phyloP scores from a whole-genome alignment of 2,113 vertebrate genomes.

The Ochotona princeps region DNA sequence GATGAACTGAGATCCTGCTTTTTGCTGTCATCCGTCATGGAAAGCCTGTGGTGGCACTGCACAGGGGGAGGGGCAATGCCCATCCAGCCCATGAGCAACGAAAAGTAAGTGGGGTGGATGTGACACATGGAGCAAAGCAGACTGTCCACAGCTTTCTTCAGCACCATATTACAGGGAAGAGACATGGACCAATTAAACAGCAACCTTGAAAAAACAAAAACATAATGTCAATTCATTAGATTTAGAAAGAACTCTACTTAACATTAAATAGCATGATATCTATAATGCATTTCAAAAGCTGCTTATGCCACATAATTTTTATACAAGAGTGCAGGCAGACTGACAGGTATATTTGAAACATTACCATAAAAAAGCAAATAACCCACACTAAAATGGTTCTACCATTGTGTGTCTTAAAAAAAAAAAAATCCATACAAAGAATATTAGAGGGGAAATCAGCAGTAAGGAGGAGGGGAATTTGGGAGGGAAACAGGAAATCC shows the following conservation, averaged over 20 bases:
- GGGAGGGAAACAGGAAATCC: too few relatives aligned
- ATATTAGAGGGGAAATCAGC: too few relatives aligned
- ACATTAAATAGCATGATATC: background rate
- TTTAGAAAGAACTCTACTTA: background rate
- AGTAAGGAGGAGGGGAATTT: too few relatives aligned
- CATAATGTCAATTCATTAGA: background rate
- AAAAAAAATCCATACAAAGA: background rate
- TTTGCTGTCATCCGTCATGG: constrained; percentile 98
- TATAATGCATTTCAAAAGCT: background rate
- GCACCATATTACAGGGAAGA: constrained; percentile 95
- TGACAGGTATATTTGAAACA: background rate
- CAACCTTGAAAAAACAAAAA: constrained; percentile 86
- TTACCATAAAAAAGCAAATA: constrained; percentile 27
- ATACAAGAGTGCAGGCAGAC: background rate
- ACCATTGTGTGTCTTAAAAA: background rate
- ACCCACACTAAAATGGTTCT: background rate
- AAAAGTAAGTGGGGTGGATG: constrained; percentile 98
- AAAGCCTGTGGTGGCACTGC: constrained; percentile 93
- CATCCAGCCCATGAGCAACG: constrained; percentile 99
- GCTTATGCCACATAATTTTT: background rate
- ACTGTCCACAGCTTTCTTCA: constrained; percentile 99
- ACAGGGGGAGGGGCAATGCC: constrained; percentile 92
- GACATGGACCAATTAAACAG: constrained; percentile 99
- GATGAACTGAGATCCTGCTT: constrained; percentile 94
- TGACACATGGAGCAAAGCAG: constrained; percentile 98